A percentile compares a stretch with the other conserved stretches of the same genome.
Conservation (phyloP, 2,113 vertebrate species). For the Arothron firmamentum region DNA sequence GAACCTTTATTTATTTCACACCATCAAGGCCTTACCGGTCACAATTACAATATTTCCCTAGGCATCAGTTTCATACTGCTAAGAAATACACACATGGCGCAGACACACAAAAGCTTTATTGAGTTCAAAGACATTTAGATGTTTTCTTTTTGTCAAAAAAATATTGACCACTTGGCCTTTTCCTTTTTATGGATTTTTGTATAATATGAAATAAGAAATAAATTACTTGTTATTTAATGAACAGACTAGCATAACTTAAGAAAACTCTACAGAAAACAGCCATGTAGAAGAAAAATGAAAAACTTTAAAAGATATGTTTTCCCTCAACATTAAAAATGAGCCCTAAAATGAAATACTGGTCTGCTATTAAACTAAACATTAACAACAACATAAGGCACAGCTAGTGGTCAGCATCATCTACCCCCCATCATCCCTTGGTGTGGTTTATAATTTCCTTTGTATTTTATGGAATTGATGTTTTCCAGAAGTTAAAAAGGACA, state of each 20-base stretch:
- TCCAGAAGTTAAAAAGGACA: not conserved
- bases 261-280: no score
- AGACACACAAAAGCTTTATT: not conserved
- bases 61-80: not conserved
- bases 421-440: not conserved
- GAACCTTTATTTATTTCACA: no score
- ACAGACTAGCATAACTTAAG: no score
- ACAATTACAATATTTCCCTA: no score
- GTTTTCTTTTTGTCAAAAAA: not conserved
- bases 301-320: no score
- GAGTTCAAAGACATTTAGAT: not conserved
- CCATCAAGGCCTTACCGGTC: no score
- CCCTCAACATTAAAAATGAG: not conserved
- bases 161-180: not conserved
- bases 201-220: no score
- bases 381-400: conserved; percentile 60
- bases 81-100: not conserved
- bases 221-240: no score
- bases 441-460: not conserved
- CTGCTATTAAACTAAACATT: conserved; percentile 26
- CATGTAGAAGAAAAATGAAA: no score
- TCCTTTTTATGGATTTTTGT: no score
- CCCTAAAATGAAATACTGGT: conserved; percentile 17
- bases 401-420: conserved; percentile 33
- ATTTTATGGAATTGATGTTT: not conserved